These are phyloP conservation scores for Linepithema humile DNA, from an alignment of 1,140 invertebrate genomes.

Conservation along the genomic window DNA sequence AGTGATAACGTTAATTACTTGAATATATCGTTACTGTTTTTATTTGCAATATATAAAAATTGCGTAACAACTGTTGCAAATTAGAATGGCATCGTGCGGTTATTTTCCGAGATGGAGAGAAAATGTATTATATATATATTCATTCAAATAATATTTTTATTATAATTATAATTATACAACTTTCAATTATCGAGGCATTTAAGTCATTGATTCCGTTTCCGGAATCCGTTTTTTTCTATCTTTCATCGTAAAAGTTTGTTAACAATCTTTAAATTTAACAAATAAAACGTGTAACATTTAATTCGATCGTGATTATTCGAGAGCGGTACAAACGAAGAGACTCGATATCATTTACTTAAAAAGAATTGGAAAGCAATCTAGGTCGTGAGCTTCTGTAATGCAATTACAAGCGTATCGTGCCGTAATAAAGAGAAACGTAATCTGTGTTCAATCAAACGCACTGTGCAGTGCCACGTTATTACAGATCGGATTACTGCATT, in stretches of 20 bases:
- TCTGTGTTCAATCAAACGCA: slow-evolving; percentile 12
- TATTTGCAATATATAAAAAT: not conserved
- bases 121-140: not conserved
- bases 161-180: slow-evolving; percentile 8
- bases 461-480: not conserved
- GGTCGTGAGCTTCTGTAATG: slow-evolving; percentile 5
- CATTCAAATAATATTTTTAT: not conserved
- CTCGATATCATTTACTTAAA: not conserved
- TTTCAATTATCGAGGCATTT: not conserved
- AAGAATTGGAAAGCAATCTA: not conserved
- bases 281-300: no score
- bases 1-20: not conserved
- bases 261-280: no score
- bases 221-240: not conserved
- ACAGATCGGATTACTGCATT: not conserved
- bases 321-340: not conserved
- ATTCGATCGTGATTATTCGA: not conserved
- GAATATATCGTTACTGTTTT: not conserved
- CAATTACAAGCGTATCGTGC: slow-evolving; percentile 14
- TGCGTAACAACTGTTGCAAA: not conserved
- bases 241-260: not conserved
- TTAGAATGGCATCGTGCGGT: not conserved
- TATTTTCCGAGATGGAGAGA: not conserved
- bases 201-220: not conserved
- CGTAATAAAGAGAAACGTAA: slow-evolving; percentile 5